These are phyloP conservation scores for Argynnis bischoffii DNA, from an alignment of 2,888 invertebrate genomes.

Conservation along the genomic window DNA sequence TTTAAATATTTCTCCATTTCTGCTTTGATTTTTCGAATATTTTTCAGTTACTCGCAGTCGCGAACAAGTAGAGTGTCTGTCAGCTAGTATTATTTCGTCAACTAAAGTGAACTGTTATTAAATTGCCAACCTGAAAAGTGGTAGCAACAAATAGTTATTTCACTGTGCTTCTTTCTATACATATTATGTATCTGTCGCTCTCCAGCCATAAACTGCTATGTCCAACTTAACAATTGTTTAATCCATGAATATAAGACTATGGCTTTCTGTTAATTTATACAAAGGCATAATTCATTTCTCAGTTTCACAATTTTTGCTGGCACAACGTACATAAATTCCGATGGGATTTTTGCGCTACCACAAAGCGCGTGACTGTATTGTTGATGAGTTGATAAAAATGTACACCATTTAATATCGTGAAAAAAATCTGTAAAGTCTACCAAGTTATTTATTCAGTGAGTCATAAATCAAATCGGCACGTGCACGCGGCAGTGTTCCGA, in stretches of 20 bases:
- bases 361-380: constrained; percentile 38
- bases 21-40: too few species aligned
- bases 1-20: too few species aligned
- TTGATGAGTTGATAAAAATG: constrained; percentile 40
- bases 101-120: too few species aligned
- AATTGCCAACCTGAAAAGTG: too few species aligned
- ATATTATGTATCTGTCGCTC: too few species aligned
- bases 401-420: constrained; percentile 37
- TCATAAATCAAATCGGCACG: constrained; percentile 76
- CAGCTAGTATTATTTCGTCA: too few species aligned
- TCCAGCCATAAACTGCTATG: constrained; percentile 27
- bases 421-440: constrained; percentile 51
- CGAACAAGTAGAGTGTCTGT: too few species aligned
- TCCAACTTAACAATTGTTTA: constrained; percentile 22
- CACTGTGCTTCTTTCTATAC: too few species aligned
- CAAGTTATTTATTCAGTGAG: constrained; percentile 70
- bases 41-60: too few species aligned
- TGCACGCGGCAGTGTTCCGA: constrained; percentile 53
- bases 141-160: too few species aligned
- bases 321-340: constrained; percentile 27
- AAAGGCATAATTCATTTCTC: constrained; percentile 20
- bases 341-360: constrained; percentile 25
- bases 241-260: constrained; percentile 13
- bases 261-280: constrained; percentile 17
- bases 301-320: constrained; percentile 23